Base-by-base conservation (phyloP, 2,888 invertebrate genomes). In the Cheilosia pagana region DNA sequence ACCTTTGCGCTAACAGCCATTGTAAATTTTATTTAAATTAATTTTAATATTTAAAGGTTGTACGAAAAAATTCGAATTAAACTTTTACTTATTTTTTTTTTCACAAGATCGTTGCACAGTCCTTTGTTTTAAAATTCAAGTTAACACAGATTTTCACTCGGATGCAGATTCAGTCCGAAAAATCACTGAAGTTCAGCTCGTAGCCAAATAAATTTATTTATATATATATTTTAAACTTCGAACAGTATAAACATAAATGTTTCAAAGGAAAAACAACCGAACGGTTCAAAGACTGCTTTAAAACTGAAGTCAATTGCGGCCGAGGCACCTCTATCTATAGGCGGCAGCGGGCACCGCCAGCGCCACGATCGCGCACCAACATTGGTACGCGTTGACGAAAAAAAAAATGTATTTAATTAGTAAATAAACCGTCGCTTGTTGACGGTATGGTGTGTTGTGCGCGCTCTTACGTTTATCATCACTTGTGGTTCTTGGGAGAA, bases 261-360 rank as follows among this genome's bases (percentile, higher is more conserved):
- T 41, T 16, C 28, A 52, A 63, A 25, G 16, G 57, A 67, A 72
- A 62, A 63, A 70, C 74, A 68, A 59, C 79, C 59, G 60, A 62
- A 81, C 75, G 62, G 55, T 62, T 70, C 76, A 70, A 75, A 71
- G 85, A 53, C 81, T 81, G 52, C 52, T 52, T 79, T 71, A 81
- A 60, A 81, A 85, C 85, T 85, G 85, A 85, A 85, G 53, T 72
- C 59, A 60, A 67, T 71, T 57, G 67, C 65, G 53, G 43, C 43
- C 41, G 55, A 76, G 65, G 60, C 71, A 76, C 70, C 48, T 85
- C 85, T 85, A 85, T 85, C 85, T 85, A 85, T 85, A 85, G 75
- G 60, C 50, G 48, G 68, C 81, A 71, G 60, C 50, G 48, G 68
- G 67, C 10, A 35, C 31, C 31, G 31, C 31, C 31, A 35, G 31